These are phyloP conservation scores for Rhorus exstirpatorius DNA, from an alignment of 2,888 invertebrate genomes.

Conservation along the genomic window DNA sequence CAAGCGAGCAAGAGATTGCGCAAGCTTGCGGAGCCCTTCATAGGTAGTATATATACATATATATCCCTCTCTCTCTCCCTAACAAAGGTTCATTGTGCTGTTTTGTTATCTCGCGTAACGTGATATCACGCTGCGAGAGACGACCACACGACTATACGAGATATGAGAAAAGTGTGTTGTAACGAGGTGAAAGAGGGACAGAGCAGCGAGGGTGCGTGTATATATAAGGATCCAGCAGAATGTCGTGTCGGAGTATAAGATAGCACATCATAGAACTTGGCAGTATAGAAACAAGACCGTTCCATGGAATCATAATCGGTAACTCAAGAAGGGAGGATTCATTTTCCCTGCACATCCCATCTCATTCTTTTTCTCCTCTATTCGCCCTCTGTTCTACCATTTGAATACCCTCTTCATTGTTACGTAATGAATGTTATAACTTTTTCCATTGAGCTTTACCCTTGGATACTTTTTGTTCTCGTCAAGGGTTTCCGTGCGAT, in stretches of 20 bases:
- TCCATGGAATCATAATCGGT: constrained; percentile 42
- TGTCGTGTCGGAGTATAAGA: constrained; percentile 18
- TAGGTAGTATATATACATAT: no score
- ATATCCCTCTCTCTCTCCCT: constrained; percentile 18
- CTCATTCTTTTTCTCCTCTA: constrained; percentile 9
- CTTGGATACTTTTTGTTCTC: constrained; percentile 1
- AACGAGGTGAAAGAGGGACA: constrained; percentile 16
- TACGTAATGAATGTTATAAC: constrained; percentile 29
- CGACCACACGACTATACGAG: constrained; percentile 31
- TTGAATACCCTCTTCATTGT: constrained; percentile 33
- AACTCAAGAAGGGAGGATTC: constrained; percentile 51
- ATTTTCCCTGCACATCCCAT: constrained; percentile 14
- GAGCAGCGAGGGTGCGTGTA: not conserved
- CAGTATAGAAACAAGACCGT: not conserved
- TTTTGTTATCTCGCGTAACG: constrained; percentile 63
- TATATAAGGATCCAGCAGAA: constrained; percentile 25
- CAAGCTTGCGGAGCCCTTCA: constrained; percentile 25
- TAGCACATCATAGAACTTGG: constrained; percentile 1
- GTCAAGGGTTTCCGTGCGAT: not conserved
- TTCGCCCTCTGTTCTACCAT: constrained; percentile 12
- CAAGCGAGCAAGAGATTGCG: constrained; percentile 42
- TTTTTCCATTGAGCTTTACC: not conserved
- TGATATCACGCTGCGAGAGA: constrained; percentile 55
- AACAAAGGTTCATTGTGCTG: constrained; percentile 62
- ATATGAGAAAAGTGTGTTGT: constrained; percentile 38